Percentiles rank a stretch among this genome's conserved stretches.
These are phyloP conservation scores for Morpho helenor DNA, from an alignment of 2,888 invertebrate genomes.

Conservation along the genomic window DNA sequence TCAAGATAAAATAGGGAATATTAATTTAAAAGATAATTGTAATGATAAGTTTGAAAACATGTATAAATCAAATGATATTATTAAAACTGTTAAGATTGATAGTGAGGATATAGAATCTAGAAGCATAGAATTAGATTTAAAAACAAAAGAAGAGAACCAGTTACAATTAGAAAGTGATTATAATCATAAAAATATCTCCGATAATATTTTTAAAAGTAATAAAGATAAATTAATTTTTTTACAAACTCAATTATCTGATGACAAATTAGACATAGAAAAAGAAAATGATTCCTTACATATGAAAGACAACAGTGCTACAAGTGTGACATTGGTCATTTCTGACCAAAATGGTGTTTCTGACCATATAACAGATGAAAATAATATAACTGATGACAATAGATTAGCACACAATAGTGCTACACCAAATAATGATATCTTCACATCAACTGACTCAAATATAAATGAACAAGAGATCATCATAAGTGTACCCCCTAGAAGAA, in stretches of 20 bases:
- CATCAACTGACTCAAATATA: conserved; percentile 31
- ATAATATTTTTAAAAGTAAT: conserved; percentile 62
- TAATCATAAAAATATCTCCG: conserved; percentile 38
- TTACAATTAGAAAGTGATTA: conserved; percentile 39
- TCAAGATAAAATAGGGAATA: conserved; percentile 54
- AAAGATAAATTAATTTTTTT: conserved; percentile 64
- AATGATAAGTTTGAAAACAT: conserved; percentile 48
- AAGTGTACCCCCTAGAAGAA: conserved; percentile 67
- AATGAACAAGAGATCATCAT: conserved; percentile 49
- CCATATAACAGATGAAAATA: conserved; percentile 40
- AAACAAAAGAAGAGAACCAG: conserved; percentile 19
- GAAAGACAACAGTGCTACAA: conserved; percentile 26
- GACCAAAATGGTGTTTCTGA: conserved; percentile 18
- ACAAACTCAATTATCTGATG: conserved; percentile 60
- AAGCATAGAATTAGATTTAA: conserved; percentile 21
- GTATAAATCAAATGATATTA: conserved; percentile 34
- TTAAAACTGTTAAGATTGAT: conserved; percentile 16
- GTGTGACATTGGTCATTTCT: conserved; percentile 3
- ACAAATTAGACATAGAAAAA: conserved; percentile 37
- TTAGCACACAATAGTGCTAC: conserved; percentile 47
- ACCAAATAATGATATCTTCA: conserved; percentile 27
- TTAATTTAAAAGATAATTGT: conserved; percentile 56
- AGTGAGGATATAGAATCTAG: conserved; percentile 25
- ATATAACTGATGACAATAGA: conserved; percentile 65
- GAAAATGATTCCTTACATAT: conserved; percentile 30